These are phyloP conservation scores for Gavialis gangeticus DNA, from an alignment of 2,113 vertebrate species.

Conservation along the genomic window DNA sequence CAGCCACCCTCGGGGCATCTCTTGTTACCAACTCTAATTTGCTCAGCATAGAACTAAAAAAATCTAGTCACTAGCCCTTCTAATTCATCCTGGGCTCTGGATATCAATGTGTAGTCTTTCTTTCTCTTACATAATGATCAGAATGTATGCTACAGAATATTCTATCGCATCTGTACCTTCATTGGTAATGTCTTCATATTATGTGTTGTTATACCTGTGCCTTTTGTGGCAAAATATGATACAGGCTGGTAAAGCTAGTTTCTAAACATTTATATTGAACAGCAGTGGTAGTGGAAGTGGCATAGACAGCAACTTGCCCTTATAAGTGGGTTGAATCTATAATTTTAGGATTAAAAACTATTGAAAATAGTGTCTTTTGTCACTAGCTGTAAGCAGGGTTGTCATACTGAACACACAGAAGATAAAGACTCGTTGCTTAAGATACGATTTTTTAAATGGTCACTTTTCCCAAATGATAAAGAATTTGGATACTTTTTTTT, in stretches of 20 bases:
- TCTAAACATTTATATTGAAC: no score
- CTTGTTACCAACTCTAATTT: not conserved
- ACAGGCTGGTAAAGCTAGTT: no score
- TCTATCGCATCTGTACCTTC: not conserved
- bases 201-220: accelerated
- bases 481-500: not conserved
- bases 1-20: no score
- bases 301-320: no score
- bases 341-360: not conserved
- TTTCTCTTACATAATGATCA: not conserved
- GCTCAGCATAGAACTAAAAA: not conserved
- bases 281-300: no score
- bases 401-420: not conserved
- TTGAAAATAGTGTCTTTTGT: not conserved
- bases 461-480: not conserved
- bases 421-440: not conserved
- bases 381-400: not conserved
- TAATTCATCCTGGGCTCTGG: not conserved
- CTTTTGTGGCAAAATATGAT: not conserved
- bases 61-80: not conserved
- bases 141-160: not conserved
- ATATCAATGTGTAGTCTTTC: not conserved
- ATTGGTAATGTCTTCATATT: not conserved
- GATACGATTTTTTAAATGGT: not conserved
- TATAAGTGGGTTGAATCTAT: not conserved